Evolutionary conservation across 2,888 invertebrate species (phyloP), one percentile per base, ranked within the genome.

Genomic region (Dicyrtoma fusca): DNA sequence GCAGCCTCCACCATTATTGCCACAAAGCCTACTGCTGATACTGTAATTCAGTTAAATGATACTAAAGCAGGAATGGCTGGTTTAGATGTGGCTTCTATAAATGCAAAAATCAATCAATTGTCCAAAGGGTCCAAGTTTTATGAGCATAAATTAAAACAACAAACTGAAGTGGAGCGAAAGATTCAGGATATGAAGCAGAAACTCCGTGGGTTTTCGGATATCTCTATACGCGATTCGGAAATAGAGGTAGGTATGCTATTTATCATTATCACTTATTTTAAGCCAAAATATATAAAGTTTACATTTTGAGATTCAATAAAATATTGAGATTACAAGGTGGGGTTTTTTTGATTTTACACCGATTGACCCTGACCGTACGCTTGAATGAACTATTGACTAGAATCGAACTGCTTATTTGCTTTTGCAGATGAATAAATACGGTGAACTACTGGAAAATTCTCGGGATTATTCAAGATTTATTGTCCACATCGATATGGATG

Each of bases 401-500:
- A 57, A 53, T 53, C 8, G 6, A 8, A 53, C 8, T 53, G 6
- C 21, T 19, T 21, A 21, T 61, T 63, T 47, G 11, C 11, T 19
- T 66, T 73, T 77, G 25, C 78, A 87, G 87, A 85, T 86, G 80
- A 85, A 86, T 74, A 76, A 77, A 25, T 72, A 85, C 25, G 78
- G 85, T 42, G 78, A 77, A 44, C 80, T 82, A 21, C 81, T 87
- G 66, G 86, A 87, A 77, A 61, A 75, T 10, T 72, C 75, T 8
- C 81, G 86, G 69, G 84, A 86, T 80, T 81, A 87, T 51, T 82
- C 81, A 71, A 82, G 82, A 21, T 83, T 83, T 4, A 84, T 87
- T 63, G 86, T 88, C 5, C 88, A 88, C 79, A 82, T 88, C 53
- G 88, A 88, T 81, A 88, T 89, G 88, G 88, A 89, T 82, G 86